Percentiles rank a stretch among this genome's conserved stretches.
These are phyloP conservation scores for Endotricha flammealis DNA, from an alignment of 2,888 invertebrate species.

Conservation along the genomic window DNA sequence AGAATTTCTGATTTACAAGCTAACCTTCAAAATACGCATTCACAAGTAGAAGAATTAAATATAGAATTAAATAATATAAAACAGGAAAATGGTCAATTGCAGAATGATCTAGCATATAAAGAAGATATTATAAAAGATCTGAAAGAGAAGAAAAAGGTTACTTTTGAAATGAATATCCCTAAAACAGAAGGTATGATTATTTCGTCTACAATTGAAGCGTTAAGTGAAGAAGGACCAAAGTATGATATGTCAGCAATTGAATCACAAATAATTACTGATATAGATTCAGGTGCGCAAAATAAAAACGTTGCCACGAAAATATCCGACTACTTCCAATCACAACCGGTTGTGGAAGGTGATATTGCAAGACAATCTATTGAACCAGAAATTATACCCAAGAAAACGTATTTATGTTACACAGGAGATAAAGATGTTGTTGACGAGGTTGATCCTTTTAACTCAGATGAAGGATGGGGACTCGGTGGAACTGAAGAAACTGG, in stretches of 20 bases:
- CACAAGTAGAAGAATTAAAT: constrained; percentile 32
- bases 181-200: constrained; percentile 73
- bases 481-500: constrained; percentile 48
- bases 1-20: constrained; percentile 53
- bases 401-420: constrained; percentile 73
- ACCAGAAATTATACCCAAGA: constrained; percentile 68
- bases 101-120: constrained; percentile 40
- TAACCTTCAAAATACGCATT: constrained; percentile 31
- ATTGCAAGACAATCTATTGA: constrained; percentile 35
- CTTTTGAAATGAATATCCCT: constrained; percentile 71
- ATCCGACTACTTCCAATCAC: constrained; percentile 33
- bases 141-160: constrained; percentile 51
- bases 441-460: constrained; percentile 58
- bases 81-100: constrained; percentile 40
- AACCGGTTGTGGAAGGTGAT: constrained; percentile 20
- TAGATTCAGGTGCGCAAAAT: constrained; percentile 24
- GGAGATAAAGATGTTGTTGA: constrained; percentile 30
- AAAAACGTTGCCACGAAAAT: constrained; percentile 32
- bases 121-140: constrained; percentile 57
- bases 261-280: constrained; percentile 60
- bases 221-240: constrained; percentile 39
- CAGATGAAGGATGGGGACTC: constrained; percentile 68
- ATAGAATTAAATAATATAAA: constrained; percentile 36
- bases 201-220: constrained; percentile 64
- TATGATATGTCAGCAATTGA: constrained; percentile 50